phyloP scores from a whole-genome alignment of 2,113 vertebrate species.

The Scartelaos histophorus region DNA sequence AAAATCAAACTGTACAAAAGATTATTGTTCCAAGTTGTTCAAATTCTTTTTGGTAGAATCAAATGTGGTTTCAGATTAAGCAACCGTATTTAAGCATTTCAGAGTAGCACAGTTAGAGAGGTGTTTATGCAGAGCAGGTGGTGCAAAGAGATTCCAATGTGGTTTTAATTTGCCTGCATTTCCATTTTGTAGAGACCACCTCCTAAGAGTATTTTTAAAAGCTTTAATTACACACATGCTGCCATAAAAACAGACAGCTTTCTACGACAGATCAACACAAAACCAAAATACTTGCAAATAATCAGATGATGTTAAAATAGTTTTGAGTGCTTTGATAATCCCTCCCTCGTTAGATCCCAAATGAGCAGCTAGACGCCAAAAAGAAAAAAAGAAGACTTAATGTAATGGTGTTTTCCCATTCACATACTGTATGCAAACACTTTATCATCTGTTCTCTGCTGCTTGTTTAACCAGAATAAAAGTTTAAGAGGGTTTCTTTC shows the following conservation, averaged over 20 bases:
- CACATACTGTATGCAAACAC: background rate
- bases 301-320: background rate
- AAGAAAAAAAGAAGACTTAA: background rate
- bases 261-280: background rate
- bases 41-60: background rate
- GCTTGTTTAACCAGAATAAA: conserved; percentile 1
- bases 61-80: conserved; percentile 11
- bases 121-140: conserved; percentile 25
- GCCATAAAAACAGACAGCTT: background rate
- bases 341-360: background rate
- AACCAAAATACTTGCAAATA: conserved; percentile 1
- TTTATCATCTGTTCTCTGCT: background rate
- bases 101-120: conserved; percentile 8
- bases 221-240: conserved; percentile 6
- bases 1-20: background rate
- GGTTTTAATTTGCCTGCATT: conserved; percentile 24
- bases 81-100: conserved; percentile 12
- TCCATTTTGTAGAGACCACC: conserved; percentile 17
- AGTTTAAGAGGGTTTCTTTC: background rate
- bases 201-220: conserved; percentile 15
- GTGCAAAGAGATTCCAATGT: conserved; percentile 23
- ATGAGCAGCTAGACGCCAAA: background rate
- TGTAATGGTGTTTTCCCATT: background rate
- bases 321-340: conserved; percentile 1
- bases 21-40: background rate